A percentile compares a stretch with the other conserved stretches of the same genome.
These are phyloP conservation scores for Cerceris rybyensis DNA, from an alignment of 2,888 invertebrate species.

Conservation along the genomic window DNA sequence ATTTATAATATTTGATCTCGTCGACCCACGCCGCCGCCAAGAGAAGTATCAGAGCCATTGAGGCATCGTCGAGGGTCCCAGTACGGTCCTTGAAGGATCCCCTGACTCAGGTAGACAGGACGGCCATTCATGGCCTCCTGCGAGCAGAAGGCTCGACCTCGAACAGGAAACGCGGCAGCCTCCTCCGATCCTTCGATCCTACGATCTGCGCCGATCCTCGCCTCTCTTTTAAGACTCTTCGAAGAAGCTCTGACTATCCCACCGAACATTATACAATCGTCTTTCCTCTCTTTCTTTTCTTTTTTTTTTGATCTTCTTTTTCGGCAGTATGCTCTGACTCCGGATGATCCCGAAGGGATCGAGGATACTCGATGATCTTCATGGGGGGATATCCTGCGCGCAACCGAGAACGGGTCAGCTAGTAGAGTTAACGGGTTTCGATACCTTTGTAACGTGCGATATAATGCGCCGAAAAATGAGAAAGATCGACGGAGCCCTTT, in stretches of 20 bases:
- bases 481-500: background rate
- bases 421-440: constrained; percentile 25
- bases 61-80: constrained; percentile 30
- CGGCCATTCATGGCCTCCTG: constrained; percentile 57
- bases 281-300: constrained; percentile 9
- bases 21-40: constrained; percentile 9
- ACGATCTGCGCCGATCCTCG: constrained; percentile 19
- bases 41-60: constrained; percentile 39
- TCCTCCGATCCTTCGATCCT: background rate
- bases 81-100: constrained; percentile 54
- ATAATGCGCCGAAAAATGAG: constrained; percentile 7
- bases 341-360: constrained; percentile 43
- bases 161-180: constrained; percentile 54
- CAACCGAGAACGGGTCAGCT: constrained; percentile 3
- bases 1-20: constrained; percentile 64
- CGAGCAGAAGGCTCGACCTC: constrained; percentile 27
- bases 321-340: constrained; percentile 27
- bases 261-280: constrained; percentile 43
- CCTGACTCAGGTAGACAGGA: constrained; percentile 59
- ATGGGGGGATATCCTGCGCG: constrained; percentile 19
- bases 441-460: constrained; percentile 38
- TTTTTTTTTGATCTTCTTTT: constrained; percentile 16
- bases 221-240: constrained; percentile 51
- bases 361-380: constrained; percentile 24
- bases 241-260: constrained; percentile 43